These are phyloP conservation scores for Cephus spinipes DNA, from an alignment of 2,888 invertebrate species.

Conservation along the genomic window DNA sequence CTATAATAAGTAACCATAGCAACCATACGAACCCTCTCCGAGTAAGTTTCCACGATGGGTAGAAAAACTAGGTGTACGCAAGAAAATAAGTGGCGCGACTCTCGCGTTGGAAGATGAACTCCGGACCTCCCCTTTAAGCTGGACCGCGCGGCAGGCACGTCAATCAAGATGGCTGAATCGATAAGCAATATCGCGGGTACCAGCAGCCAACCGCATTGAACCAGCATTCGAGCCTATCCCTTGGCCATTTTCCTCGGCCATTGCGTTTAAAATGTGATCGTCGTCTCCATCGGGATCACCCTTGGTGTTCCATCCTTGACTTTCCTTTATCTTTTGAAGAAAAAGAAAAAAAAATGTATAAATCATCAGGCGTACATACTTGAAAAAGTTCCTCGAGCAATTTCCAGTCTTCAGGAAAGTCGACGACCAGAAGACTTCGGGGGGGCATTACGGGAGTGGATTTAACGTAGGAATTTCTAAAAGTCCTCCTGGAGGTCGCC, in stretches of 20 bases:
- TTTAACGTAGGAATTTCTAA: neutral
- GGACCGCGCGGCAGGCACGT: constrained; percentile 26
- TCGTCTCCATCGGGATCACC: neutral
- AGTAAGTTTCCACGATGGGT: neutral
- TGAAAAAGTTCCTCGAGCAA: neutral
- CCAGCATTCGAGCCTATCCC: neutral
- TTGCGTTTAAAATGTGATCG: neutral
- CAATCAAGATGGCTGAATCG: constrained; percentile 48
- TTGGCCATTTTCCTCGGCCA: neutral
- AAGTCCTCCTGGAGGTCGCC: neutral
- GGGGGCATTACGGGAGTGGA: neutral
- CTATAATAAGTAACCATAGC: neutral
- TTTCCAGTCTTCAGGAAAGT: neutral
- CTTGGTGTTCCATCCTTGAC: neutral
- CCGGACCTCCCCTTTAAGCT: neutral
- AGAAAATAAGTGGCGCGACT: neutral
- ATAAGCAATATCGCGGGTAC: constrained; percentile 51
- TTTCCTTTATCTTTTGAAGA: neutral
- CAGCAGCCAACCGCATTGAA: neutral
- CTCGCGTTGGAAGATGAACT: neutral
- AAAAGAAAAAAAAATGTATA: neutral
- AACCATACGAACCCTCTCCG: neutral
- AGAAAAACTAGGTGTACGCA: neutral
- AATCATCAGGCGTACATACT: neutral
- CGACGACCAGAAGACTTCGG: neutral